Evolutionary conservation across 2,797 vertebrate genomes (phyloP).

Genomic region (Eleutherodactylus coqui): DNA sequence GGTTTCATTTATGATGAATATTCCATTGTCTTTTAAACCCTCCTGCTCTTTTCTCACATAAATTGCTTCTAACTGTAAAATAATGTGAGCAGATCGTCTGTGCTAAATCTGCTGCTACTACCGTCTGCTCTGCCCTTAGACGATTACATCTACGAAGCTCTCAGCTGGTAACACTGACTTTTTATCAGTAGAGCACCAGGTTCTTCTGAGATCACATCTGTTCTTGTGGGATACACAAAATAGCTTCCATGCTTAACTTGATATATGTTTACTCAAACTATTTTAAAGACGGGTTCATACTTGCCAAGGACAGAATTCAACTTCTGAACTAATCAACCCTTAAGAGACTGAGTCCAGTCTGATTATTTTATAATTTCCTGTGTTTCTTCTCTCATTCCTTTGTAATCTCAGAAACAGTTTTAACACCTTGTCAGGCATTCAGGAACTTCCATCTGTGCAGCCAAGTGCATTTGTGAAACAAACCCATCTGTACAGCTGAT

Average conservation of each 20-base stretch:
- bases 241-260: constrained; percentile 65
- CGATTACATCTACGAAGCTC: constrained; percentile 66
- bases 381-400: constrained; percentile 76
- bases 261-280: constrained; percentile 63
- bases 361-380: constrained; percentile 78
- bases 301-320: constrained; percentile 72
- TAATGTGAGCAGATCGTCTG: constrained; percentile 62
- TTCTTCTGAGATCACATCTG: constrained; percentile 66
- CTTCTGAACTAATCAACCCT: constrained; percentile 74
- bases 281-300: constrained; percentile 67
- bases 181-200: constrained; percentile 67
- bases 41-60: constrained; percentile 51
- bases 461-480: constrained; percentile 79
- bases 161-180: constrained; percentile 67
- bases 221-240: constrained; percentile 66
- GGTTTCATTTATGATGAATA: background rate
- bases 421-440: constrained; percentile 84
- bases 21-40: constrained; percentile 30
- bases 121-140: constrained; percentile 66
- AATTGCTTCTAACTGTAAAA: constrained; percentile 63
- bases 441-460: constrained; percentile 81
- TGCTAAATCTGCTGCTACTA: constrained; percentile 61
- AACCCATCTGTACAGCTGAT: constrained; percentile 86
- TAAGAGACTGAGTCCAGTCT: constrained; percentile 71
- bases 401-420: constrained; percentile 79